Evolutionary conservation across 2,797 vertebrate species (phyloP), one percentile per base, ranked within the genome.

Genomic region (Lindbergichthys nudifrons): DNA sequence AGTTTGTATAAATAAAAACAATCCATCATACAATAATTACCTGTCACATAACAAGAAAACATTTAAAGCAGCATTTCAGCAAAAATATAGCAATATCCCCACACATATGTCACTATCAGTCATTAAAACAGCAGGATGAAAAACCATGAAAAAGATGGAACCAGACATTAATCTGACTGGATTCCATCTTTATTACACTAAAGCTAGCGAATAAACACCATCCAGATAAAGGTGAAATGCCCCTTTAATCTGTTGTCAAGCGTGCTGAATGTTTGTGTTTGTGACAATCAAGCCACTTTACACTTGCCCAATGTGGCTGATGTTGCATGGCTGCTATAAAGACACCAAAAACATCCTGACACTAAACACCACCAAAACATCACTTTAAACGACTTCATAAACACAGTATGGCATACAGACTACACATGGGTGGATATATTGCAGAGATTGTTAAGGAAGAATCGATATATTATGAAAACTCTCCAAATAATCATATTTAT

Each of bases 311-410:
- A 45, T 14, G 50, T 52, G 85, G 77, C 41, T 79, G 67, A 80
- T 81, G 80, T 85, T 84, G 57, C 69, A 80, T 61, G 61, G 87
- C 88, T 92, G 88, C 90, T 88, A 82, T 77, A 68, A 84, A 84
- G 69, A 93, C 86, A 91, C 88, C 90, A 91, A 92, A 92, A 88
- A 87, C 82, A 80, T 73, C 41, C 4, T 16, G 65, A 70, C 67
- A 72, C 13, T 26, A 26, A 26, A 26, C 26, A 26, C 4, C 18
- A 51, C 3, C 26, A 21, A 19, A 57, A 53, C 5, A n/a, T 58
- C 8, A 46, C 51, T 23, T 67, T 52, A 41, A 18, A 67, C 32
- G 58, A 59, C 13, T 21, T 15, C 53, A 78, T 48, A n/a, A 42
- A 32, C 13, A 58, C 7, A 45, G 13, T 41, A 39, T 21, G 13